phyloP scores from a whole-genome alignment of 2,797 vertebrate species.

The Poecilia gillii region DNA sequence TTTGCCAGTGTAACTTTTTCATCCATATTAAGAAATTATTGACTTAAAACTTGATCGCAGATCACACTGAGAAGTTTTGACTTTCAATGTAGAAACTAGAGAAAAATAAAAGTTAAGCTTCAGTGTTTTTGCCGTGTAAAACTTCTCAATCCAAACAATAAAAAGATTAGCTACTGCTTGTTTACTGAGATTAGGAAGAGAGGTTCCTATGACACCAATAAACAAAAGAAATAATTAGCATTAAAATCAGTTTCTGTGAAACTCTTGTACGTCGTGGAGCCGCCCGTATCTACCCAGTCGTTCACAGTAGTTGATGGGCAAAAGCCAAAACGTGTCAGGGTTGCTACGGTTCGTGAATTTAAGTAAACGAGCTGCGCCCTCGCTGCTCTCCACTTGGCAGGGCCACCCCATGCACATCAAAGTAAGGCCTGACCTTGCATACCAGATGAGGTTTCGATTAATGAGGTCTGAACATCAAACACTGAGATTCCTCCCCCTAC shows the following conservation, averaged over 20 bases:
- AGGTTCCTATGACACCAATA: not conserved
- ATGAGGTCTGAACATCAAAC: constrained; percentile 77
- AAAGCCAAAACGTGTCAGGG: constrained; percentile 57
- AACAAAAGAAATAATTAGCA: constrained; percentile 31
- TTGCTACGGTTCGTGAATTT: constrained; percentile 63
- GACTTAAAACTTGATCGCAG: no score
- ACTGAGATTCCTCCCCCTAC: constrained; percentile 52
- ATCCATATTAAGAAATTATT: no score
- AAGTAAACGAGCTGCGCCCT: constrained; percentile 53
- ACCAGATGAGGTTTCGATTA: constrained; percentile 77
- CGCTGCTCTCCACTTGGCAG: constrained; percentile 58
- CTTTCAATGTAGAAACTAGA: no score
- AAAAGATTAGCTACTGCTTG: constrained; percentile 10
- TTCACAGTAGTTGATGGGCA: constrained; percentile 64
- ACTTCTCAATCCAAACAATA: constrained; percentile 10
- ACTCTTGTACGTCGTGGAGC: constrained; percentile 39
- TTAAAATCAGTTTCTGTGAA: constrained; percentile 47
- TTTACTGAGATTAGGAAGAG: constrained; percentile 9
- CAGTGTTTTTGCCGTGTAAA: not conserved
- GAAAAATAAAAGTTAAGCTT: no score
- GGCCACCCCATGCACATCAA: constrained; percentile 60
- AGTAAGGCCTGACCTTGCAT: constrained; percentile 76
- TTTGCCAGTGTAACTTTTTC: no score
- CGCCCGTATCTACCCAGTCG: constrained; percentile 47
- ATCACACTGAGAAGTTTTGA: no score